Conservation (phyloP, 1,140 invertebrate species). For the Megathymus violae region DNA sequence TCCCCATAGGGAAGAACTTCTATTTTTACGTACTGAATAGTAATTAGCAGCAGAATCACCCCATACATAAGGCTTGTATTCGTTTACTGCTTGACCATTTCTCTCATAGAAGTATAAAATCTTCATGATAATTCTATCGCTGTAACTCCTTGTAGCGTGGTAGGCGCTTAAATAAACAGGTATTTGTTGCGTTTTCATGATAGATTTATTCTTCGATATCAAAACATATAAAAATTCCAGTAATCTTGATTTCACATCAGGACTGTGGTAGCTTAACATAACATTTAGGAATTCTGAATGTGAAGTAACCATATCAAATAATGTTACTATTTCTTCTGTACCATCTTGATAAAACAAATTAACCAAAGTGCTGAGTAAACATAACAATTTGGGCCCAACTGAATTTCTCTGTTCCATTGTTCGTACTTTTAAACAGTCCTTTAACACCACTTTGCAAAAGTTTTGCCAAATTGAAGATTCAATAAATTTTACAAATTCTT, state of each 20-base stretch:
- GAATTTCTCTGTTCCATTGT: constrained; percentile 62
- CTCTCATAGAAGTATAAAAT: constrained; percentile 87
- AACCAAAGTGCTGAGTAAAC: constrained; percentile 84
- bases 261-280: constrained; percentile 82
- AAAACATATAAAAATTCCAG: constrained; percentile 86
- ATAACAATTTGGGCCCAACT: constrained; percentile 77
- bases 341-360: constrained; percentile 83
- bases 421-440: constrained; percentile 85
- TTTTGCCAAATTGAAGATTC: constrained; percentile 86
- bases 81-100: constrained; percentile 84
- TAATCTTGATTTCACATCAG: constrained; percentile 85
- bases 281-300: constrained; percentile 90
- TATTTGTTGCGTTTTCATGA: constrained; percentile 86
- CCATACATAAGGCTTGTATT: constrained; percentile 92
- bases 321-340: constrained; percentile 82
- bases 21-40: constrained; percentile 88
- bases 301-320: constrained; percentile 90
- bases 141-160: constrained; percentile 86
- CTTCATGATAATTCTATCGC: constrained; percentile 86
- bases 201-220: constrained; percentile 84
- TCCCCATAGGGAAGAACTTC: constrained; percentile 85
- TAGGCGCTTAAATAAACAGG: constrained; percentile 89
- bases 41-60: constrained; percentile 90
- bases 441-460: constrained; percentile 87
- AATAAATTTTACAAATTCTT: constrained; percentile 77